Evolutionary conservation across 1,140 invertebrate genomes (phyloP).

Genomic region (Nasonia giraulti): DNA sequence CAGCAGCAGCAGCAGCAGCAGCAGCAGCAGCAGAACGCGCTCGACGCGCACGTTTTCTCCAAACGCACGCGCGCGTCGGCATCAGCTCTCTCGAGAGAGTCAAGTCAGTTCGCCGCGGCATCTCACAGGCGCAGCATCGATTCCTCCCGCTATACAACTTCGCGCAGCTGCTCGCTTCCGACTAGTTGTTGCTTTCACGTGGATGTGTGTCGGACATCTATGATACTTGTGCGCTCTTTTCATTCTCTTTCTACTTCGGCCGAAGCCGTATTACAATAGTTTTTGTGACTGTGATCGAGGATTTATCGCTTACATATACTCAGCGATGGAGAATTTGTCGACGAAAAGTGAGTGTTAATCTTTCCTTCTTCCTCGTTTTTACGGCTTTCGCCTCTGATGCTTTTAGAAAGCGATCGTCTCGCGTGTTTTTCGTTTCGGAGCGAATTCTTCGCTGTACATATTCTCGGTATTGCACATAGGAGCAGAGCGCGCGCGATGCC

Average conservation of each 20-base stretch:
- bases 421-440: too few species aligned
- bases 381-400: neutral
- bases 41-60: conserved; percentile 6
- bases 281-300: too few species aligned
- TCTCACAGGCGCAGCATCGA: neutral
- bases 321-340: neutral
- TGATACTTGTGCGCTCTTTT: too few species aligned
- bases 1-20: conserved; percentile 6
- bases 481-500: too few species aligned
- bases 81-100: neutral
- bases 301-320: neutral
- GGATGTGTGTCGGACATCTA: too few species aligned
- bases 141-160: neutral
- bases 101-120: conserved; percentile 37
- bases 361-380: neutral
- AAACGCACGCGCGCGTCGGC: neutral
- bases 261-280: too few species aligned
- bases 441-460: too few species aligned
- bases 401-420: neutral
- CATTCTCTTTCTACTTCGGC: too few species aligned
- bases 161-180: neutral
- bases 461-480: too few species aligned
- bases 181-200: too few species aligned
- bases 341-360: conserved; percentile 3
- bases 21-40: conserved; percentile 6